Evolutionary conservation across 2,797 vertebrate genomes (phyloP).

Genomic region (Lemur catta): DNA sequence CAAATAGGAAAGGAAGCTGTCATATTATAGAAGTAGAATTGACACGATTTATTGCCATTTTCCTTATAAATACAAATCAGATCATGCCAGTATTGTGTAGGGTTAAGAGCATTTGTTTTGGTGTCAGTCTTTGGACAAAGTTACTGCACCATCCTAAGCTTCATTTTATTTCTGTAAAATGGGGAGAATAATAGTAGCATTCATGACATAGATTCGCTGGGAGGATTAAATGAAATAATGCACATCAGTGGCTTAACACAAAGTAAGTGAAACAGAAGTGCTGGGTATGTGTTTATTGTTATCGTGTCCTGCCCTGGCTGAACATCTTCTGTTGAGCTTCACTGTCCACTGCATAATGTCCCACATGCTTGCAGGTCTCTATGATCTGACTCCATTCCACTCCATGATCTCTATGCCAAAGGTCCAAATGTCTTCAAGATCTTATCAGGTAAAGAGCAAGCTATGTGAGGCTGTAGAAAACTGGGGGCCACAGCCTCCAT

Average conservation of each 20-base stretch:
- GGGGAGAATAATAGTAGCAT: background rate
- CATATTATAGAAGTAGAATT: background rate
- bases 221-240: background rate
- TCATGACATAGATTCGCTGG: background rate
- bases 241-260: background rate
- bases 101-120: background rate
- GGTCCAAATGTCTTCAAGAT: background rate
- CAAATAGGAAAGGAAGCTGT: background rate
- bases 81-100: background rate
- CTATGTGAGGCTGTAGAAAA: background rate
- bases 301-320: background rate
- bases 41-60: background rate
- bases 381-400: background rate
- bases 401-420: background rate
- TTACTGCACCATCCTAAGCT: background rate
- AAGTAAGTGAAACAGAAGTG: background rate
- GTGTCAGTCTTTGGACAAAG: background rate
- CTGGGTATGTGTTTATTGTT: background rate
- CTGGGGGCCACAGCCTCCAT: background rate
- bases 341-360: background rate
- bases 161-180: constrained; percentile 11
- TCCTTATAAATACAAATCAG: background rate
- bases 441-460: background rate
- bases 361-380: background rate
- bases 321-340: background rate